phyloP scores from a whole-genome alignment of 2,888 invertebrate genomes.

The Drosophila bunnanda region DNA sequence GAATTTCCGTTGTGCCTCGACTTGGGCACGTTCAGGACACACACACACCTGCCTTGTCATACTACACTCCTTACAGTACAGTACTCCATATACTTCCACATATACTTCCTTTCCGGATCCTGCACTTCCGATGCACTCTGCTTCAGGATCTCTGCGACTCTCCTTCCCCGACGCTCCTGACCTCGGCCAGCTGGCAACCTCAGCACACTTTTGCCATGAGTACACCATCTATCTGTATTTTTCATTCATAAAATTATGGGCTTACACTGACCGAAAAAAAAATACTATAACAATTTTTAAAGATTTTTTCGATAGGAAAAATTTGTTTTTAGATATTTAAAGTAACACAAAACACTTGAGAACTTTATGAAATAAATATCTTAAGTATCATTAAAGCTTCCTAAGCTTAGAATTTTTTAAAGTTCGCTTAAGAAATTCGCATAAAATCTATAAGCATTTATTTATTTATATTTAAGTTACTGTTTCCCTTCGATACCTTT shows the following conservation, averaged over 20 bases:
- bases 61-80: background rate
- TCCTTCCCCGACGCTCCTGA: background rate
- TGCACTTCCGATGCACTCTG: constrained; percentile 44
- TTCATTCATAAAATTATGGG: constrained; percentile 20
- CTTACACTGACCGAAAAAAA: constrained; percentile 11
- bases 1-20: constrained; percentile 21
- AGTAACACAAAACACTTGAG: no score
- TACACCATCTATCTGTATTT: constrained; percentile 14
- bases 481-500: background rate
- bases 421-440: background rate
- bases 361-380: background rate
- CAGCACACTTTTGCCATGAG: constrained; percentile 44
- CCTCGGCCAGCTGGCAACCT: constrained; percentile 26
- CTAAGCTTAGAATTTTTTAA: background rate
- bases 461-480: no score
- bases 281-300: no score
- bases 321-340: background rate
- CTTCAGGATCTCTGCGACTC: background rate
- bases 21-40: constrained; percentile 18
- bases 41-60: constrained; percentile 36
- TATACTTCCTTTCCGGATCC: constrained; percentile 31
- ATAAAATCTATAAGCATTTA: background rate
- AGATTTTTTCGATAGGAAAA: accelerated
- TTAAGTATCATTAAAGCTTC: background rate
- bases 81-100: no score